Conservation (phyloP, 1,140 invertebrate genomes). For the Drosophila funebris region DNA sequence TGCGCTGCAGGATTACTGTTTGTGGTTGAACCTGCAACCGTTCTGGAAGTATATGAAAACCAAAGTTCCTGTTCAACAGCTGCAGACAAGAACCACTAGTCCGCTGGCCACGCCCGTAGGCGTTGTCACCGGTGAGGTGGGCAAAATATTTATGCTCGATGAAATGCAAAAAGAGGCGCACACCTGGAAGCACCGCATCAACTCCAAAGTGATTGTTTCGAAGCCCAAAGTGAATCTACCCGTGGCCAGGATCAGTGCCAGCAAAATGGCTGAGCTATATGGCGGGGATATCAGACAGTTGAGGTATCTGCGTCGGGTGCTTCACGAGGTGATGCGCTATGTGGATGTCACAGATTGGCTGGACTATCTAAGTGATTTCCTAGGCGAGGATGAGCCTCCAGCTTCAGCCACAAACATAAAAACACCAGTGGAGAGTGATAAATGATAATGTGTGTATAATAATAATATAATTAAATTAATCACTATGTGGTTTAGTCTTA, state of each 20-base stretch:
- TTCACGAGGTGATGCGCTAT: conserved; percentile 11
- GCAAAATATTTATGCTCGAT: conserved; percentile 61
- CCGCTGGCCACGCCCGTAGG: conserved; percentile 59
- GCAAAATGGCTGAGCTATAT: conserved; percentile 47
- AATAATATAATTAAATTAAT: background rate
- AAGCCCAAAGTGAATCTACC: conserved; percentile 59
- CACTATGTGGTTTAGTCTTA: background rate
- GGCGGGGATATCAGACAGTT: conserved; percentile 51
- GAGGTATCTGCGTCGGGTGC: conserved; percentile 43
- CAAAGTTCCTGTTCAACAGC: conserved; percentile 42
- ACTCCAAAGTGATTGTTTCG: conserved; percentile 39
- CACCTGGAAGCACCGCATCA: conserved; percentile 61
- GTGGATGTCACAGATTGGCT: conserved; percentile 58
- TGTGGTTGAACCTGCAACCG: conserved; percentile 45
- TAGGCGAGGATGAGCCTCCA: conserved; percentile 49
- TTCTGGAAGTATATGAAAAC: conserved; percentile 61
- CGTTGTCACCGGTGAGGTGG: conserved; percentile 41
- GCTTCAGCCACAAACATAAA: background rate
- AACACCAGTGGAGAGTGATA: conserved; percentile 9
- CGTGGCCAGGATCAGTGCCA: conserved; percentile 46
- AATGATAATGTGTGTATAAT: background rate
- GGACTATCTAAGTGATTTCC: conserved; percentile 38
- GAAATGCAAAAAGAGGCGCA: conserved; percentile 67
- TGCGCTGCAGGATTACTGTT: conserved; percentile 53
- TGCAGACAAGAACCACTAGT: conserved; percentile 49